These are phyloP conservation scores for Heterotis niloticus DNA, from an alignment of 2,113 vertebrate genomes.

Conservation along the genomic window DNA sequence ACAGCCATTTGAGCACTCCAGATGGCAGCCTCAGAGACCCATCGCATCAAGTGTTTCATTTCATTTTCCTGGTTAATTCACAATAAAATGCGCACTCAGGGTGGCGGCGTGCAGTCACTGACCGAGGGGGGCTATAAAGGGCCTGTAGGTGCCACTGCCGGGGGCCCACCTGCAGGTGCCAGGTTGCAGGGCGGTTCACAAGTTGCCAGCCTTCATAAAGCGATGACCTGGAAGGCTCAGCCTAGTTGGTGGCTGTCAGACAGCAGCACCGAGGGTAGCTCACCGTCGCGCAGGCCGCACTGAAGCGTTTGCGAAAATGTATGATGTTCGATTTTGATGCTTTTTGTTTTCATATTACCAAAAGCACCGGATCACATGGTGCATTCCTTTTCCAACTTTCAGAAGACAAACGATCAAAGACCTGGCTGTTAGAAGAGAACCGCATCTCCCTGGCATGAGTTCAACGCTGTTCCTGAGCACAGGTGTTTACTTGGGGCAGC, in stretches of 20 bases:
- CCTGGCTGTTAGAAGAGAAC: conserved; percentile 6
- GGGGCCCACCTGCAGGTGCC: too few species aligned
- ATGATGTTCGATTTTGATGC: conserved; percentile 18
- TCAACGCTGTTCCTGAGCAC: neutral
- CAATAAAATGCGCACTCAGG: neutral
- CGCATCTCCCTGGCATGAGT: conserved; percentile 2
- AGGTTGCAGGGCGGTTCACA: neutral
- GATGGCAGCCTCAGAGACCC: neutral
- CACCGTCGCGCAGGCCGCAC: neutral
- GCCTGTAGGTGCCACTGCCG: too few species aligned
- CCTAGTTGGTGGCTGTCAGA: neutral
- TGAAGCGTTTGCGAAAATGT: neutral
- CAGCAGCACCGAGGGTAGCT: neutral
- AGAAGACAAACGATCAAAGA: neutral
- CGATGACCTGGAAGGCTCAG: neutral
- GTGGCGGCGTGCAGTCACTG: neutral
- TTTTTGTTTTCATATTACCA: conserved; percentile 19
- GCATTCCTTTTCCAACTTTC: conserved; percentile 12
- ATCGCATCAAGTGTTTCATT: neutral
- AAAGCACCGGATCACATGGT: conserved; percentile 7
- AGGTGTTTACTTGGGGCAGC: neutral
- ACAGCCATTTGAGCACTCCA: neutral
- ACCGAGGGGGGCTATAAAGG: too few species aligned
- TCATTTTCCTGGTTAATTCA: neutral
- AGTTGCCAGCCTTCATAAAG: neutral